A percentile compares a stretch with the other conserved stretches of the same genome.
Conservation (phyloP, 2,888 invertebrate genomes). For the Acrobasis consociella region DNA sequence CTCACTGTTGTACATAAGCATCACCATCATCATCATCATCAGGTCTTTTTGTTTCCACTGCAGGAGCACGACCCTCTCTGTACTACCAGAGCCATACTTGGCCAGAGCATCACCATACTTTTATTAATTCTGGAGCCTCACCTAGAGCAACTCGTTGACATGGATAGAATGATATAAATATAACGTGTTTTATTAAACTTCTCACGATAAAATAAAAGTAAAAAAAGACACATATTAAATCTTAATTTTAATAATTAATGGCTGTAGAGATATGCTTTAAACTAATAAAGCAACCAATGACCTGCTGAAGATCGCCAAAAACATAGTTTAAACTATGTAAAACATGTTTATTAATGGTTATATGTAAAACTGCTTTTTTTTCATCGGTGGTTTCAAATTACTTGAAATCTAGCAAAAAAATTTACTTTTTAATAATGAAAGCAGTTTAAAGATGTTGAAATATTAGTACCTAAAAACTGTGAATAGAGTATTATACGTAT, state of each 20-base stretch:
- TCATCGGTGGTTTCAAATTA: not conserved
- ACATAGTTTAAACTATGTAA: not conserved
- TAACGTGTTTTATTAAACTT: not conserved
- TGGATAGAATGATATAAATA: not conserved
- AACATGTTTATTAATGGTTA: not conserved
- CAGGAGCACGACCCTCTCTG: too few relatives aligned
- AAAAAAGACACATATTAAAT: not conserved
- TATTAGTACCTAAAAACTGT: too few relatives aligned
- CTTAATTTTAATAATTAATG: slow-evolving; percentile 3
- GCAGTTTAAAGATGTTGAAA: too few relatives aligned
- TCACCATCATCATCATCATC: too few relatives aligned
- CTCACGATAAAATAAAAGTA: not conserved
- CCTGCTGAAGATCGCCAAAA: not conserved
- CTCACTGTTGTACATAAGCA: too few relatives aligned
- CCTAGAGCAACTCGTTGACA: too few relatives aligned
- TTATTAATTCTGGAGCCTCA: too few relatives aligned
- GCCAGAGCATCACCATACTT: too few relatives aligned
- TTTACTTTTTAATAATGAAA: too few relatives aligned
- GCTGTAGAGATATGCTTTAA: not conserved
- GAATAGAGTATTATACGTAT: too few relatives aligned
- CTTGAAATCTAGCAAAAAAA: not conserved
- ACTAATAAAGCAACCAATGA: slow-evolving; percentile 20
- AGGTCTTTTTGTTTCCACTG: too few relatives aligned
- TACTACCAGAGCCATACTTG: too few relatives aligned
- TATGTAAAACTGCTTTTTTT: not conserved